A percentile compares a stretch with the other conserved stretches of the same genome.
Evolutionary conservation across 2,888 invertebrate genomes (phyloP).

Genomic region (Drosophila nigricruria): DNA sequence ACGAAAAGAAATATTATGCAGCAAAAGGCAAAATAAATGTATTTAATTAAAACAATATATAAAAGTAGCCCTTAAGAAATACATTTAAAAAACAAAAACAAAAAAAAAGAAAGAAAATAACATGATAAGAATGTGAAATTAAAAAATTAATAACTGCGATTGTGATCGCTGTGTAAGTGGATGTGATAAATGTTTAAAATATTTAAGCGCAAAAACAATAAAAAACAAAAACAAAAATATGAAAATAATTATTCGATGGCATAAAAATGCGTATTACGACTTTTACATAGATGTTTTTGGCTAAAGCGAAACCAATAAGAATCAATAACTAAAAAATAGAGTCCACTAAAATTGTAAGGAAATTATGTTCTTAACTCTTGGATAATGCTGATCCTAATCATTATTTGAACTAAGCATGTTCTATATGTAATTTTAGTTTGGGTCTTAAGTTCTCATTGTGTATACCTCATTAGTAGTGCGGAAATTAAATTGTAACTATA

Average conservation of each 20-base stretch:
- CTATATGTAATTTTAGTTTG: constrained; percentile 61
- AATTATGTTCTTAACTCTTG: constrained; percentile 58
- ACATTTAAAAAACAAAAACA: constrained; percentile 34
- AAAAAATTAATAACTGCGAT: constrained; percentile 73
- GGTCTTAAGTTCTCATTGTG: constrained; percentile 65
- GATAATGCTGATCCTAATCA: constrained; percentile 63
- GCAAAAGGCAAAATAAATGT: constrained; percentile 50
- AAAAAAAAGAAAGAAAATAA: constrained; percentile 29
- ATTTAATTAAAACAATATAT: constrained; percentile 63
- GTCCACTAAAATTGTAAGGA: constrained; percentile 71
- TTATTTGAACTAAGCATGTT: constrained; percentile 45
- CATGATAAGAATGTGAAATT: constrained; percentile 44
- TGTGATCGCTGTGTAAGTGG: constrained; percentile 82
- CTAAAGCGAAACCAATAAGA: constrained; percentile 45
- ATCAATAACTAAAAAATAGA: constrained; percentile 62
- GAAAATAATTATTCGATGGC: constrained; percentile 53
- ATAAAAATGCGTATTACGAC: constrained; percentile 59
- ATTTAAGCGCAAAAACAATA: constrained; percentile 73
- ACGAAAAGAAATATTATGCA: constrained; percentile 55
- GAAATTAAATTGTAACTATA: constrained; percentile 56
- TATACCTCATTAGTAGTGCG: constrained; percentile 76
- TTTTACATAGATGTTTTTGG: constrained; percentile 67
- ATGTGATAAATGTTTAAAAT: constrained; percentile 85
- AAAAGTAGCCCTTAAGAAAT: constrained; percentile 39
- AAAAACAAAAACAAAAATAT: constrained; percentile 54